Conservation (phyloP, 1,140 invertebrate genomes). For the Phocides pigmalion region DNA sequence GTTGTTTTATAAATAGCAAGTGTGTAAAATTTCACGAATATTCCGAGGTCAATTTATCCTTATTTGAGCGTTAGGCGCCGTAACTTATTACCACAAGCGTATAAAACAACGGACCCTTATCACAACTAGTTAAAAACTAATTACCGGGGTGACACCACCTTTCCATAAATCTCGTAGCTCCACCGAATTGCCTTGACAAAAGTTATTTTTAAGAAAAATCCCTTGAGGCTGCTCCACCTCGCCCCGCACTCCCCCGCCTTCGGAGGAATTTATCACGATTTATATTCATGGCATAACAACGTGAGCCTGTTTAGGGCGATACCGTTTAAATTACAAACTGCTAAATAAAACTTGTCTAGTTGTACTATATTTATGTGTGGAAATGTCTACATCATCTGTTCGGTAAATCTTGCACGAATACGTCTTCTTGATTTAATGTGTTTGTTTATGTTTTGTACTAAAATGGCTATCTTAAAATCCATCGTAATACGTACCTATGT, state of each 20-base stretch:
- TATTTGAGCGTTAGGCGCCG: slow-evolving; percentile 41
- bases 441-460: not conserved
- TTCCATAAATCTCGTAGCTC: slow-evolving; percentile 77
- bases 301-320: slow-evolving; percentile 76
- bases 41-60: slow-evolving; percentile 47
- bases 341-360: slow-evolving; percentile 64
- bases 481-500: not conserved
- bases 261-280: slow-evolving; percentile 83
- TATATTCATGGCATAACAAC: slow-evolving; percentile 84
- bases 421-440: not conserved
- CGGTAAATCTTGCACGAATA: slow-evolving; percentile 1
- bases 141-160: slow-evolving; percentile 82
- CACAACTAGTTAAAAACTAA: slow-evolving; percentile 84
- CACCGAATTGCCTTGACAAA: slow-evolving; percentile 80
- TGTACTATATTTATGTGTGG: slow-evolving; percentile 25
- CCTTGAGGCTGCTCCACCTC: slow-evolving; percentile 67
- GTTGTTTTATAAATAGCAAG: slow-evolving; percentile 27
- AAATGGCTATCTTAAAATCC: not conserved
- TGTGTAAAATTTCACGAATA: slow-evolving; percentile 28
- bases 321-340: slow-evolving; percentile 76
- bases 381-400: slow-evolving; percentile 17
- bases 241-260: slow-evolving; percentile 46
- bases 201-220: slow-evolving; percentile 84
- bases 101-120: slow-evolving; percentile 79
- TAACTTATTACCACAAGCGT: slow-evolving; percentile 47